Evolutionary conservation across 2,888 invertebrate species (phyloP).

Genomic region (Sinhomidia bicolor): DNA sequence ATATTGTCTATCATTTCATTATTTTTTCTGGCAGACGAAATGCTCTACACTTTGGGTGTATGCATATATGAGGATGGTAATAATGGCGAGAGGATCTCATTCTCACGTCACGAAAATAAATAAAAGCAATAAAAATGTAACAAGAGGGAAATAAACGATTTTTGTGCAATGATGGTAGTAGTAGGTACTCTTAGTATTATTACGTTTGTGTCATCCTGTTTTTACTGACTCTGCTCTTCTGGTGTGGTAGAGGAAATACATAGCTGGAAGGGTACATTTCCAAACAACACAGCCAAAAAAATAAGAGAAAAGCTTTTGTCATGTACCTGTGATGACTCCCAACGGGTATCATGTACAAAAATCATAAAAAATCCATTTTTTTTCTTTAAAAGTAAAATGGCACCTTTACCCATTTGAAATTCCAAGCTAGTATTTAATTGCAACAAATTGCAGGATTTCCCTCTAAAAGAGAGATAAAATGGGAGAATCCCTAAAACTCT

Average conservation of each 20-base stretch:
- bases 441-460: constrained; percentile 47
- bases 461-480: neutral
- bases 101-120: constrained; percentile 49
- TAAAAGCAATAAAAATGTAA: neutral
- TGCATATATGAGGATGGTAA: no score
- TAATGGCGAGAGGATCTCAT: constrained; percentile 4
- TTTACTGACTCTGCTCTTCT: neutral
- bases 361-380: neutral
- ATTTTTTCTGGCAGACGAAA: constrained; percentile 36
- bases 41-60: neutral
- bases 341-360: constrained; percentile 43
- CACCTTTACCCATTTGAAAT: constrained; percentile 6
- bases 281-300: constrained; percentile 9
- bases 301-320: constrained; percentile 47
- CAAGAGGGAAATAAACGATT: neutral
- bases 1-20: neutral
- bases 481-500: neutral
- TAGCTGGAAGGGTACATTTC: constrained; percentile 68
- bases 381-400: neutral
- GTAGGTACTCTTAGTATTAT: no score
- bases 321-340: constrained; percentile 52
- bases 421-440: constrained; percentile 52
- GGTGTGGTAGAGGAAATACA: neutral
- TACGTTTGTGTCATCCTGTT: neutral
- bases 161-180: neutral